Evolutionary conservation across 2,113 vertebrate genomes (phyloP), one percentile per base, ranked within the genome.

Genomic region (Electrona antarctica): DNA sequence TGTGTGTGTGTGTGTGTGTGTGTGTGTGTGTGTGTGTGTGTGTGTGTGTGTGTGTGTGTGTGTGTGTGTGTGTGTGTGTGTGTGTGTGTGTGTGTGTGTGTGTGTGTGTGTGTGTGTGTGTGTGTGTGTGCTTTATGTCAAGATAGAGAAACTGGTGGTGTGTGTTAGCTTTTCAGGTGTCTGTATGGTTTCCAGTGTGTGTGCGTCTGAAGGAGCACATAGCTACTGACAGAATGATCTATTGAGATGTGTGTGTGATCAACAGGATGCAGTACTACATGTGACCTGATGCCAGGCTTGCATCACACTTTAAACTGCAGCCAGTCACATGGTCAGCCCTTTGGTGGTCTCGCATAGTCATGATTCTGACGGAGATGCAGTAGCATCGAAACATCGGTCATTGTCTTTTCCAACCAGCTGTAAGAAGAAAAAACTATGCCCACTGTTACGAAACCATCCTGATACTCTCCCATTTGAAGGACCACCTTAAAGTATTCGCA

Each of bases 1-100:
- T 60, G 11, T 60, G 58, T 60, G 28, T 48, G 66, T 47, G 52
- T 68, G 66, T 47, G 65, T 13, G 65, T 12, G 65, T 58, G 29
- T 45, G 58, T 41, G 28, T 60, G 58, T 60, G 58, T 41, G 33
- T 45, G 33, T 61, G 60, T 3, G n/a, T 61, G 60, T 12, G 2
- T 13, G 41, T 8, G 60, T 46, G 41, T 11, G 29, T 47, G n/a
- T n/a, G n/a, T n/a, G n/a, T n/a, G n/a, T n/a, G n/a, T n/a, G n/a
- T n/a, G n/a, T n/a, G n/a, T n/a, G n/a, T n/a, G n/a, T n/a, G 60
- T 62, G 67, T 49, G 45, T n/a, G 9, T 8, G 33, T 45, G 59
- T 41, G 28, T 60, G 59, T 60, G 59, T 41, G 12, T 45, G 33
- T 62, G 60, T 3, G n/a, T 62, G 60, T 58, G 33, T 45, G 59